phyloP scores from a whole-genome alignment of 2,888 invertebrate genomes.

The Magallana nippona region DNA sequence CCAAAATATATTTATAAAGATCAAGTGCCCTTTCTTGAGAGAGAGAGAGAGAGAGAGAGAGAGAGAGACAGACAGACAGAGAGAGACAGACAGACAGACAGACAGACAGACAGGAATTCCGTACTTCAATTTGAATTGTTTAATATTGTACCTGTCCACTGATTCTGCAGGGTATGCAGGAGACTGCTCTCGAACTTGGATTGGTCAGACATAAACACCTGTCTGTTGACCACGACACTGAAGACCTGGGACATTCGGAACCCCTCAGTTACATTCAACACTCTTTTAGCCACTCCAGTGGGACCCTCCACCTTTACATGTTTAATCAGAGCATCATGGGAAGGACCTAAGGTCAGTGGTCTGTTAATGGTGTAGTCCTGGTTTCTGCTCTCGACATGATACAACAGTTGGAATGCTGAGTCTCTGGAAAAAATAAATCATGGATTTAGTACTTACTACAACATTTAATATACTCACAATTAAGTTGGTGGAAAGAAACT shows the following conservation, averaged over 20 bases:
- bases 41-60: too few species aligned
- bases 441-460: too few species aligned
- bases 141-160: conserved; percentile 28
- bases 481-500: too few species aligned
- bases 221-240: conserved; percentile 40
- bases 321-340: not conserved
- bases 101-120: too few species aligned
- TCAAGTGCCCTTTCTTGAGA: too few species aligned
- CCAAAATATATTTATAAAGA: too few species aligned
- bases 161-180: not conserved
- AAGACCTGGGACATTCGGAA: conserved; percentile 46
- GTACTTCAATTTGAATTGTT: too few species aligned
- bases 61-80: too few species aligned
- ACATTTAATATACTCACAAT: not conserved
- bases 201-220: conserved; percentile 36
- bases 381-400: conserved; percentile 3
- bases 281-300: conserved; percentile 41
- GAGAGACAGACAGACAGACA: too few species aligned
- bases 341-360: conserved; percentile 2
- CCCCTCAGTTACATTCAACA: conserved; percentile 38
- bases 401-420: not conserved
- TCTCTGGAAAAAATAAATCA: not conserved
- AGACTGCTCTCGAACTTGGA: conserved; percentile 32
- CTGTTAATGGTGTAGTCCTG: conserved; percentile 30
- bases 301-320: conserved; percentile 46